Evolutionary conservation across 2,113 vertebrate species (phyloP).

Genomic region (Phyllostomus hastatus): DNA sequence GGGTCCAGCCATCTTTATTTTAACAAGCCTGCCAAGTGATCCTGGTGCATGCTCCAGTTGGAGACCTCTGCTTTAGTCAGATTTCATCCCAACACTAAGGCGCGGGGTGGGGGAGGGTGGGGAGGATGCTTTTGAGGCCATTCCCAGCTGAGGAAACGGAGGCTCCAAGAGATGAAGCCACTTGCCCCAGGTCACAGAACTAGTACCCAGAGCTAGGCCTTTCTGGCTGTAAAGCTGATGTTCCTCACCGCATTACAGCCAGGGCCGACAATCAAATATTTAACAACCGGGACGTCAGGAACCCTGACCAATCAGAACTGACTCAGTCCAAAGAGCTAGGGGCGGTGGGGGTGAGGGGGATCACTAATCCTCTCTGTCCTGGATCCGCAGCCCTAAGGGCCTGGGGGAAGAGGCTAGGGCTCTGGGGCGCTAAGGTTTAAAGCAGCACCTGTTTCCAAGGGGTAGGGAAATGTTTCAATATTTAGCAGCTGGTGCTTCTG

Average conservation of each 20-base stretch:
- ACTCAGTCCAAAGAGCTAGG: neutral
- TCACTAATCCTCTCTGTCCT: neutral
- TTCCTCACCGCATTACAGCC: neutral
- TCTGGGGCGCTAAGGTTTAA: neutral
- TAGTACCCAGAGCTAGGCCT: neutral
- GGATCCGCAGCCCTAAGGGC: neutral
- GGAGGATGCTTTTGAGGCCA: neutral
- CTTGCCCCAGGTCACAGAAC: neutral
- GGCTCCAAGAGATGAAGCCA: neutral
- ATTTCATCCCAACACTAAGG: neutral
- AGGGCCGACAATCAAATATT: neutral
- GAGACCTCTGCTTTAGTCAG: neutral
- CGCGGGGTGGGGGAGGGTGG: neutral
- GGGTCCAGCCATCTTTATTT: neutral
- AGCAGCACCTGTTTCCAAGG: neutral
- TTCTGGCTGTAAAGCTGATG: neutral
- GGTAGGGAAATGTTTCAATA: neutral
- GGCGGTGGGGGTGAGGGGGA: too few relatives aligned
- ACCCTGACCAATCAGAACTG: neutral
- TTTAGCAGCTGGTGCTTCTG: neutral
- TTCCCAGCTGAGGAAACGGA: slow-evolving; percentile 29
- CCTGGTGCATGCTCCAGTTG: neutral
- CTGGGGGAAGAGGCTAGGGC: neutral
- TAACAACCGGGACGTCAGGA: neutral
- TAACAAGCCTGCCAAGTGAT: neutral